These are phyloP conservation scores for Rhinoraja longicauda DNA, from an alignment of 2,797 vertebrate genomes.

Conservation along the genomic window DNA sequence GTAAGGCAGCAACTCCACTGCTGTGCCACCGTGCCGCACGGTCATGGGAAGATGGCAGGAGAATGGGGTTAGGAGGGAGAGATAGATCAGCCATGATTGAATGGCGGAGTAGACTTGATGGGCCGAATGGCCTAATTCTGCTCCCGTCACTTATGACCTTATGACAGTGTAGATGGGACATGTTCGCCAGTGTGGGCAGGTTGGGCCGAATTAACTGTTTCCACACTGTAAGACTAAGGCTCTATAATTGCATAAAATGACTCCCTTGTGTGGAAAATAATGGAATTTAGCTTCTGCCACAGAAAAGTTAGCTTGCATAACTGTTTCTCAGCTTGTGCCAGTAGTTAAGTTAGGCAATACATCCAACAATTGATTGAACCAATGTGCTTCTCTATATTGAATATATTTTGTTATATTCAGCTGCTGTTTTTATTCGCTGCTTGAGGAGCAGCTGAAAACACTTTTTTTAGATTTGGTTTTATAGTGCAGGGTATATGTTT, in stretches of 20 bases:
- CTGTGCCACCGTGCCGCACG: too few species aligned
- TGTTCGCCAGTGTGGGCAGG: too few species aligned
- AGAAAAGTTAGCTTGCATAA: background rate
- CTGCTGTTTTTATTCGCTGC: background rate
- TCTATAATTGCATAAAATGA: background rate
- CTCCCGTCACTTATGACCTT: too few species aligned
- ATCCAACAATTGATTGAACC: background rate
- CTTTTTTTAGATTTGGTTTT: background rate
- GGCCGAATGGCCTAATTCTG: too few species aligned
- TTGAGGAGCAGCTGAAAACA: background rate
- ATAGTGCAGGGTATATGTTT: background rate
- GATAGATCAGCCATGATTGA: too few species aligned
- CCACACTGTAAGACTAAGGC: too few species aligned
- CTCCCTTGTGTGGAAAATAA: background rate
- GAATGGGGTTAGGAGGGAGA: too few species aligned
- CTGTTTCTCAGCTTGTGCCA: background rate
- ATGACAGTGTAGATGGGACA: too few species aligned
- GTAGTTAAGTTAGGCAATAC: background rate
- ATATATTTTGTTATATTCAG: background rate
- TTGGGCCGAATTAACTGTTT: too few species aligned
- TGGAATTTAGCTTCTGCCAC: background rate
- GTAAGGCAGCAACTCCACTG: too few species aligned
- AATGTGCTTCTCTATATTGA: background rate
- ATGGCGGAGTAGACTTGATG: too few species aligned
- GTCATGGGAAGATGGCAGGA: too few species aligned